phyloP scores from a whole-genome alignment of 2,113 vertebrate species.

The Melanostigma gelatinosum region DNA sequence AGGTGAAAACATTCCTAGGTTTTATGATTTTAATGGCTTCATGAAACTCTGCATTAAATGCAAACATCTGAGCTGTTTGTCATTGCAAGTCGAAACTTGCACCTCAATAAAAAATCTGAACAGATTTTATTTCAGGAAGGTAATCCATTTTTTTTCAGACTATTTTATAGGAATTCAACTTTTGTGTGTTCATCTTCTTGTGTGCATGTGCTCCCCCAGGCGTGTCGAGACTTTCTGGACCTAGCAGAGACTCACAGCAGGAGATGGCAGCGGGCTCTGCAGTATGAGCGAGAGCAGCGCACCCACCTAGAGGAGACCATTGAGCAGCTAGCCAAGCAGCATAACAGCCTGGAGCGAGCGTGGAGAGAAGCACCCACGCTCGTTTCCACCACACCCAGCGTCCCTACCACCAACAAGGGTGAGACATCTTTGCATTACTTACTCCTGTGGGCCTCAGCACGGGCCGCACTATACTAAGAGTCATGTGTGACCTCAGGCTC shows the following conservation, averaged over 20 bases:
- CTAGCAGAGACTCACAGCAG: slow-evolving; percentile 94
- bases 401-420: slow-evolving; percentile 85
- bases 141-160: background rate
- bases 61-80: background rate
- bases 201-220: slow-evolving; percentile 80
- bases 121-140: background rate
- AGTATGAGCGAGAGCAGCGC: slow-evolving; percentile 96
- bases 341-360: slow-evolving; percentile 97
- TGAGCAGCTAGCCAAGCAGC: slow-evolving; percentile 97
- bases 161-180: background rate
- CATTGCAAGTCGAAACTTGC: background rate
- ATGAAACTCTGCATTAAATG: background rate
- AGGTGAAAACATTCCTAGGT: background rate
- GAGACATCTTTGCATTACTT: slow-evolving; percentile 58
- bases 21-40: background rate
- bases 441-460: background rate
- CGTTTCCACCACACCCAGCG: slow-evolving; percentile 73
- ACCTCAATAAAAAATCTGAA: background rate
- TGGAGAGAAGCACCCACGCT: slow-evolving; percentile 90
- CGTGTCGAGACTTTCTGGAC: slow-evolving; percentile 97
- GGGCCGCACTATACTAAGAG: slow-evolving; percentile 16
- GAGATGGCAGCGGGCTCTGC: slow-evolving; percentile 94
- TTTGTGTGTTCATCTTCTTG: slow-evolving; percentile 9
- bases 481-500: slow-evolving; percentile 30
- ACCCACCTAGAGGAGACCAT: slow-evolving; percentile 96